A percentile compares a stretch with the other conserved stretches of the same genome.
Conservation (phyloP, 2,797 vertebrate genomes). For the Cephalopachus bancanus region DNA sequence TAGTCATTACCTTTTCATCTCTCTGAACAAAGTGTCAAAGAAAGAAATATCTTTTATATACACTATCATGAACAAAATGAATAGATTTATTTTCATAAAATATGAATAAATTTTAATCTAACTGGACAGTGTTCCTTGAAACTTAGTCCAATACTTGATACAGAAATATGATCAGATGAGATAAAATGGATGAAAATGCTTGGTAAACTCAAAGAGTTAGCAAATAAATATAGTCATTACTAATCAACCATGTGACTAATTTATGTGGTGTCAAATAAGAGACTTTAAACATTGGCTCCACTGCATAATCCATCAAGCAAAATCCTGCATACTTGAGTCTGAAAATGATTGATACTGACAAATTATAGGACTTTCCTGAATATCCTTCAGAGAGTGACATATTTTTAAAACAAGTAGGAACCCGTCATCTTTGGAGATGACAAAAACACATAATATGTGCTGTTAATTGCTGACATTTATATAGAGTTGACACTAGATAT, state of each 20-base stretch:
- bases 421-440: constrained; percentile 69
- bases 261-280: constrained; percentile 57
- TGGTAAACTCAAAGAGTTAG: constrained; percentile 56
- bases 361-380: constrained; percentile 71
- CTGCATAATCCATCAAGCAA: constrained; percentile 24
- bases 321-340: neutral
- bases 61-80: constrained; percentile 40
- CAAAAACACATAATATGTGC: constrained; percentile 71
- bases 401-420: constrained; percentile 78
- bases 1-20: constrained; percentile 62
- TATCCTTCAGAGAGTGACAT: constrained; percentile 76
- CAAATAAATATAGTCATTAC: constrained; percentile 52
- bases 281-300: constrained; percentile 42
- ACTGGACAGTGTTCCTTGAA: constrained; percentile 41
- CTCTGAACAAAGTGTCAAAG: constrained; percentile 55
- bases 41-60: constrained; percentile 55
- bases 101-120: constrained; percentile 65
- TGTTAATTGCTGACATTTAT: constrained; percentile 80
- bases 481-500: constrained; percentile 72
- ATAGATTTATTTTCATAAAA: constrained; percentile 68
- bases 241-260: constrained; percentile 55
- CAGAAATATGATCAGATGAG: constrained; percentile 39
- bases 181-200: constrained; percentile 41
- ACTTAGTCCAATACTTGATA: constrained; percentile 54
- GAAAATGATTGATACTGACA: constrained; percentile 71